Percentiles rank a stretch among this genome's conserved stretches.
Evolutionary conservation across 2,113 vertebrate species (phyloP).

Genomic region (Pogona vitticeps): DNA sequence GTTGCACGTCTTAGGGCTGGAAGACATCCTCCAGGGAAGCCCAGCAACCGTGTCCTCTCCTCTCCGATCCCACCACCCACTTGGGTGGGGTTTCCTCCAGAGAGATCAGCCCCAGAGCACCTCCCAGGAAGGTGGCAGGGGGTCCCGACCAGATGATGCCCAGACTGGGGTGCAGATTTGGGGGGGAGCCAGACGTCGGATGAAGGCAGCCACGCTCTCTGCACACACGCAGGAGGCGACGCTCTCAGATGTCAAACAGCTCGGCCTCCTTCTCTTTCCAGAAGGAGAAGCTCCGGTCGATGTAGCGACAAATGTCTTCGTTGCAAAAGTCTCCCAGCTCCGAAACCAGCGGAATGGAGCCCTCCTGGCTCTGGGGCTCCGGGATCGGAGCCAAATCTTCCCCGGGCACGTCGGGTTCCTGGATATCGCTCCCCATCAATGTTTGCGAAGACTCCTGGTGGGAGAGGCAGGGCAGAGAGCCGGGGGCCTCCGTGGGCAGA

Average conservation of each 20-base stretch:
- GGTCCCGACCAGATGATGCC: too few species aligned
- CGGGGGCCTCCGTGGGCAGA: slow-evolving; percentile 32
- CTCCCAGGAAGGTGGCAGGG: too few species aligned
- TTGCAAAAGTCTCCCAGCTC: slow-evolving; percentile 94
- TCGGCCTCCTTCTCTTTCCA: slow-evolving; percentile 97
- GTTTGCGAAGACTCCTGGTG: background rate
- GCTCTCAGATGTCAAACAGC: slow-evolving; percentile 86
- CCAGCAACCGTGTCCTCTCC: too few species aligned
- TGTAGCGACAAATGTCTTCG: slow-evolving; percentile 93
- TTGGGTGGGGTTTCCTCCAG: too few species aligned
- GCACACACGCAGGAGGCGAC: fast-evolving
- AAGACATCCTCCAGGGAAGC: too few species aligned
- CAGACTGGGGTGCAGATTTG: background rate
- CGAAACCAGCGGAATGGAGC: slow-evolving; percentile 84
- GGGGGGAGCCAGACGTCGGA: background rate
- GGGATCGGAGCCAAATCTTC: background rate
- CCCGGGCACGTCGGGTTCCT: background rate
- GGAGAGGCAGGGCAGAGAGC: background rate
- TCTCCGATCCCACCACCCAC: too few species aligned
- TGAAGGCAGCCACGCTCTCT: background rate
- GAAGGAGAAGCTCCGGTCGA: slow-evolving; percentile 96
- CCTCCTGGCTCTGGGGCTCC: slow-evolving; percentile 43
- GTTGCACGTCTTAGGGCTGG: too few species aligned
- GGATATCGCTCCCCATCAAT: background rate
- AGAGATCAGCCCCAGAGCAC: too few species aligned